Evolutionary conservation across 2,113 vertebrate genomes (phyloP), one percentile per base, ranked within the genome.

Genomic region (Zapus hudsonius): DNA sequence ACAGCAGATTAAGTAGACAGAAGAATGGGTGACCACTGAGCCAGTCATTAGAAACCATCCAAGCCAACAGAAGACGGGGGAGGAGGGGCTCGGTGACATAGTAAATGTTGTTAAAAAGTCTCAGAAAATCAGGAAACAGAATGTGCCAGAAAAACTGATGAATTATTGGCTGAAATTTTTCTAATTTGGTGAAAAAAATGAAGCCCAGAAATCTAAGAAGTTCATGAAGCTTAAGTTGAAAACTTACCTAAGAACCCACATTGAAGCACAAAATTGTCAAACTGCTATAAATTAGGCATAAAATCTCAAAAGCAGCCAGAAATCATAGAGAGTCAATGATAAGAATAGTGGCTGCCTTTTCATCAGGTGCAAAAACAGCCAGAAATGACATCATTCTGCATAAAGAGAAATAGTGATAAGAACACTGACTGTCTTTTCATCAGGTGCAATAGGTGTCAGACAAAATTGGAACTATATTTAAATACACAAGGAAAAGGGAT

Each of bases 191-290:
- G 31, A 76, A 75, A 74, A 73, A 91, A 25, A 57, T 33, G n/a
- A n/a, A 79, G 76, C 11, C 40, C 91, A 91, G 23, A 88, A 67
- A 89, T 67, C 36, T 31, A 91, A 91, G 27, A 93, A 40, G 42
- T 44, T 91, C 40, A n/a, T 73, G 38, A 94, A 78, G 40, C 6
- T 72, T 64, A 73, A 87, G 33, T 31, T 81, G 55, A 89, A 75
- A 84, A 84, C 87, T 94, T 73, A 81, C 36, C 17, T 90, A 90
- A 73, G 27, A 87, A 87, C 42, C 23, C 3, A 81, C 42, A 82
- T 90, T 38, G 91, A 80, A 93, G 78, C 7, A 63, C 40, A 84
- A 47, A 94, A 78, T 86, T 83, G 23, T 95, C 63, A 72, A 82
- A 75, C 66, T 94, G 22, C 19, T 93, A 2, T 59, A 91, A 92